A percentile compares a stretch with the other conserved stretches of the same genome.
Conservation (phyloP, 2,888 invertebrate species). For the Stomorhina lunata region DNA sequence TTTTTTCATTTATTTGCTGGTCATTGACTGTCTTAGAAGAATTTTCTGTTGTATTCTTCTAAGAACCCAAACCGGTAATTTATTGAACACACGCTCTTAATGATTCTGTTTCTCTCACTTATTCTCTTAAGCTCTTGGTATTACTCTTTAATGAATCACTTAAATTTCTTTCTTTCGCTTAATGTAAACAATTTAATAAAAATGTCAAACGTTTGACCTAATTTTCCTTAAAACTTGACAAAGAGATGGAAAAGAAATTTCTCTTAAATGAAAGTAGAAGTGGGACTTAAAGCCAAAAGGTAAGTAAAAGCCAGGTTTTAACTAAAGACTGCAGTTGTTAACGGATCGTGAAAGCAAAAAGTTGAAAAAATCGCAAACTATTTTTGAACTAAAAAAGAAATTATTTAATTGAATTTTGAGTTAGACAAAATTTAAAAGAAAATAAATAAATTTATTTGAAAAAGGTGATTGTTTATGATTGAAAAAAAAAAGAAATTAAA, state of each 20-base stretch:
- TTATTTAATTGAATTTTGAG: background rate
- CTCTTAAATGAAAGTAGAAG: conserved; percentile 20
- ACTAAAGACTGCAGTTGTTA: conserved; percentile 7
- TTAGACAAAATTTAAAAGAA: background rate
- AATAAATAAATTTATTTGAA: conserved; percentile 11
- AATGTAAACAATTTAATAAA: background rate
- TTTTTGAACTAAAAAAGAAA: background rate
- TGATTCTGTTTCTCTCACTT: background rate
- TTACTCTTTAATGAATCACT: conserved; percentile 1
- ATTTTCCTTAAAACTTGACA: background rate
- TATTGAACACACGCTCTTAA: too few species aligned
- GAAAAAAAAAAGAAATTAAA: conserved; percentile 36
- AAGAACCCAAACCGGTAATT: too few species aligned
- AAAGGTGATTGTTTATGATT: conserved; percentile 34
- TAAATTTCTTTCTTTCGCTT: background rate
- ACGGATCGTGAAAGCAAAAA: conserved; percentile 11
- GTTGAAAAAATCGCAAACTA: conserved; percentile 3
- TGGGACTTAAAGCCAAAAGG: background rate
- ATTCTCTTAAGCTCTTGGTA: too few species aligned
- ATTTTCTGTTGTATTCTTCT: too few species aligned
- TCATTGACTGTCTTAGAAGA: too few species aligned
- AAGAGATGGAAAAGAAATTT: conserved; percentile 17
- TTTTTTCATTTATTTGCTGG: too few species aligned
- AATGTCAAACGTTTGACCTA: conserved; percentile 20
- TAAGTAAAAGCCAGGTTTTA: background rate